Evolutionary conservation across 2,888 invertebrate genomes (phyloP).

Genomic region (Atethmia centrago): DNA sequence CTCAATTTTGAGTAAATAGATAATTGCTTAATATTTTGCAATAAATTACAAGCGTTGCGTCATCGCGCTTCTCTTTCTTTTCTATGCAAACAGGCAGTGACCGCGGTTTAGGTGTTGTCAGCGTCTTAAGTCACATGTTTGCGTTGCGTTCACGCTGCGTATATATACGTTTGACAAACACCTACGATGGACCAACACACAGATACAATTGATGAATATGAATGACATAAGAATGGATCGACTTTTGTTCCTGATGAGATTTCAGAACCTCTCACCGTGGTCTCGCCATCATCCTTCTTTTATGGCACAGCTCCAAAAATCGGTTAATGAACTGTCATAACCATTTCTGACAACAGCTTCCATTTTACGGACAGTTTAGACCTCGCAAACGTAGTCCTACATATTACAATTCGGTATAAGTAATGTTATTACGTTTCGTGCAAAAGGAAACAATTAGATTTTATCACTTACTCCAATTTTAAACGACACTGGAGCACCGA

Average conservation of each 20-base stretch:
- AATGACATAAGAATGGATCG: no score
- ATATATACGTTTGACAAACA: not conserved
- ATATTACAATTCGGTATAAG: slow-evolving; percentile 14
- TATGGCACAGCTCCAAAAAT: not conserved
- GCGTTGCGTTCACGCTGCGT: not conserved
- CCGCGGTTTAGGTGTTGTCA: no score
- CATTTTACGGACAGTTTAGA: slow-evolving; percentile 8
- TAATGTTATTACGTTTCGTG: slow-evolving; percentile 1
- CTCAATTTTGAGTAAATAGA: no score
- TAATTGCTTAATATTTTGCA: no score
- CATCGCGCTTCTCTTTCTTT: no score
- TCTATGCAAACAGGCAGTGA: no score
- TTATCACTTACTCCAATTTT: slow-evolving; percentile 26
- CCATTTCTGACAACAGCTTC: not conserved
- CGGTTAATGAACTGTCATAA: not conserved
- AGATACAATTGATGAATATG: no score
- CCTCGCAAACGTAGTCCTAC: not conserved
- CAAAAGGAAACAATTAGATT: slow-evolving; percentile 37
- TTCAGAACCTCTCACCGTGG: no score
- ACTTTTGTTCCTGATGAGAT: no score
- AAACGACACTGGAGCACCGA: slow-evolving; percentile 9
- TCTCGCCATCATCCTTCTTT: not conserved
- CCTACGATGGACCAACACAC: no score
- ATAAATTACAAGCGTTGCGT: no score
- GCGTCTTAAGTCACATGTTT: no score